phyloP scores from a whole-genome alignment of 1,140 invertebrate genomes.

The Marisa cornuarietis region DNA sequence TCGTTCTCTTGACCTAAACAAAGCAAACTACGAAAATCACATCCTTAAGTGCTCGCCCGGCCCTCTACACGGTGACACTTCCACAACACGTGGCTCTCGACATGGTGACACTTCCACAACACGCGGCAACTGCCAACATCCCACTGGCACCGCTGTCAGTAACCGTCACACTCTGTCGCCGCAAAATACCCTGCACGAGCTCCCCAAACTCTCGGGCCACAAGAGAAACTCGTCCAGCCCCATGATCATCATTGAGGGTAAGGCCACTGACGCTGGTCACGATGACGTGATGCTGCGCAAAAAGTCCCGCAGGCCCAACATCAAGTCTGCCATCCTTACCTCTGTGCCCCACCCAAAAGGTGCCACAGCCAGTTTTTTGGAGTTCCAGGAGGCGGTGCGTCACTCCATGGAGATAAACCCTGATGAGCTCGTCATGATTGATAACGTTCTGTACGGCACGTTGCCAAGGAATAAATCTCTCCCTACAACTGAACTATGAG shows the following conservation, averaged over 20 bases:
- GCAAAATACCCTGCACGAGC: too few relatives aligned
- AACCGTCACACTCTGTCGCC: too few relatives aligned
- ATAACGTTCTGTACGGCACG: conserved; percentile 20
- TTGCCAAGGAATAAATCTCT: conserved; percentile 20
- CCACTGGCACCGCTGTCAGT: not conserved
- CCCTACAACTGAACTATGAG: conserved; percentile 19
- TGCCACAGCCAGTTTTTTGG: conserved; percentile 8
- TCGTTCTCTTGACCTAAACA: not conserved
- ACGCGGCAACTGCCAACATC: not conserved
- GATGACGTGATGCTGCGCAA: conserved; percentile 2
- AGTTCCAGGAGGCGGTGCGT: conserved; percentile 7
- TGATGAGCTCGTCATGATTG: conserved; percentile 22
- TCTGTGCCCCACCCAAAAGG: conserved; percentile 9
- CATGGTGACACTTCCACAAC: not conserved
- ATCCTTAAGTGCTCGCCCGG: not conserved
- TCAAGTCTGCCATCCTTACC: not conserved
- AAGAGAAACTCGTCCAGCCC: too few relatives aligned
- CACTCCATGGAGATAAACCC: conserved; percentile 20
- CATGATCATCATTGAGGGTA: too few relatives aligned
- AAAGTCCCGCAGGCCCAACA: not conserved
- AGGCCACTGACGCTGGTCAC: too few relatives aligned
- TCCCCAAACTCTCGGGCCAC: too few relatives aligned
- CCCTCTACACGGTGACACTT: not conserved
- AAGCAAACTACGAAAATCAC: not conserved
- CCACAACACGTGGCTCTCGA: not conserved